Evolutionary conservation across 2,888 invertebrate genomes (phyloP), one percentile per base, ranked within the genome.

Genomic region (Calliopum simillimum): DNA sequence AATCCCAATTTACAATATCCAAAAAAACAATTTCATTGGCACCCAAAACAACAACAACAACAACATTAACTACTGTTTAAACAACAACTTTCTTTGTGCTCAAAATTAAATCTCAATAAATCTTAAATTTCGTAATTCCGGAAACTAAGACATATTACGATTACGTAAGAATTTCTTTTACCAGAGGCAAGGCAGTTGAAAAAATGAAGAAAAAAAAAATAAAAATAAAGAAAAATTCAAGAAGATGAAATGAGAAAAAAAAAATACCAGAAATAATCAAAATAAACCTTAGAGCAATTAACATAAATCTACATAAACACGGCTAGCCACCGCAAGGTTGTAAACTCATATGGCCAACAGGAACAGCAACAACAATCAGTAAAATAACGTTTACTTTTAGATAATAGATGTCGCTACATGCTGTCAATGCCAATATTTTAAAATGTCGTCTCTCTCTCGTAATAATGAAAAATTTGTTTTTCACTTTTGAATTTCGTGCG

Each of bases 231-330:
- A 33, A 6, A 33, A 33, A 33, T 3, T 33, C 4, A 33, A 6
- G 1, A n/a, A n/a, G n/a, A n/a, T n/a, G n/a, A n/a, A n/a, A n/a
- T n/a, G n/a, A 53, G 16, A 3, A 13, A 51, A 4, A 51, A 51
- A 33, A 33, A 33, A 33, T 33, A 33, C 8, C n/a, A n/a, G 3
- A 51, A 51, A 12, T 49, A 49, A n/a, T n/a, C n/a, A 49, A 12
- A 49, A 51, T 33, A 13, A 53, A 53, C 21, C 53, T 53, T 21
- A 23, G 21, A 53, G 21, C 53, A 53, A 53, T 53, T 53, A 53
- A 53, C 53, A 53, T 53, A 53, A 53, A 53, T 53, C 53, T 53
- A 53, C 53, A 53, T 53, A 11, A 53, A 53, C 53, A 19, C 11
- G 23, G 53, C 23, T 53, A 23, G 14, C 53, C 21, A 19, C 23